Conservation (phyloP, 2,797 vertebrate genomes). For the Trachurus trachurus region DNA sequence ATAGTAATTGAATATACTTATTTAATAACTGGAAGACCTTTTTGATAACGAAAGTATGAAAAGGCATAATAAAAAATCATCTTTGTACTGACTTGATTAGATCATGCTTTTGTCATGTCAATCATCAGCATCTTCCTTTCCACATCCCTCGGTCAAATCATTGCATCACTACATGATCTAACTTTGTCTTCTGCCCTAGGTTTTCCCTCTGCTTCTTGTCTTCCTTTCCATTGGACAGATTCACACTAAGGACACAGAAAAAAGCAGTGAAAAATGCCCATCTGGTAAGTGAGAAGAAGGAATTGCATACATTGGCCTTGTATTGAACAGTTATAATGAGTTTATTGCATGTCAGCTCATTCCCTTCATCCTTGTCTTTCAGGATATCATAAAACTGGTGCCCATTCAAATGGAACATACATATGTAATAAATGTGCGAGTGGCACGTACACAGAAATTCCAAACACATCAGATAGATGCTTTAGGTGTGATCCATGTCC, state of each 20-base stretch:
- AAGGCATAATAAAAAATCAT: neutral
- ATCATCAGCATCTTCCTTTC: neutral
- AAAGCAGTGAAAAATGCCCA: slow-evolving; percentile 28
- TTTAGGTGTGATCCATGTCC: rapidly evolving
- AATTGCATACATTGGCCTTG: neutral
- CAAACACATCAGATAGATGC: rapidly evolving
- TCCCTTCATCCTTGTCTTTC: slow-evolving; percentile 2
- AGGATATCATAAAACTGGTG: slow-evolving; percentile 46
- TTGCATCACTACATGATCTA: neutral
- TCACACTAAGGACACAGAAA: neutral
- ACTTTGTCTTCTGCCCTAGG: slow-evolving; percentile 48
- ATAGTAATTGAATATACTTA: neutral
- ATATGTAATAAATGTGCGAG: slow-evolving; percentile 35
- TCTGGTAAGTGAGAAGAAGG: slow-evolving; percentile 61
- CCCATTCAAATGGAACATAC: rapidly evolving
- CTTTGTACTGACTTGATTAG: neutral
- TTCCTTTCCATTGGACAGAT: slow-evolving; percentile 29
- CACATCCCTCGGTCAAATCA: neutral
- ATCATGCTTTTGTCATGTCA: neutral
- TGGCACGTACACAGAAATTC: rapidly evolving
- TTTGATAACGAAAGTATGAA: neutral
- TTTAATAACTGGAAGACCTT: too few relatives aligned
- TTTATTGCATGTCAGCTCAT: neutral
- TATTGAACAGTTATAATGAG: neutral
- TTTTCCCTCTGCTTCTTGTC: slow-evolving; percentile 40